A percentile compares a stretch with the other conserved stretches of the same genome.
Evolutionary conservation across 2,888 invertebrate genomes (phyloP).

Genomic region (Tolmerus cingulatus): DNA sequence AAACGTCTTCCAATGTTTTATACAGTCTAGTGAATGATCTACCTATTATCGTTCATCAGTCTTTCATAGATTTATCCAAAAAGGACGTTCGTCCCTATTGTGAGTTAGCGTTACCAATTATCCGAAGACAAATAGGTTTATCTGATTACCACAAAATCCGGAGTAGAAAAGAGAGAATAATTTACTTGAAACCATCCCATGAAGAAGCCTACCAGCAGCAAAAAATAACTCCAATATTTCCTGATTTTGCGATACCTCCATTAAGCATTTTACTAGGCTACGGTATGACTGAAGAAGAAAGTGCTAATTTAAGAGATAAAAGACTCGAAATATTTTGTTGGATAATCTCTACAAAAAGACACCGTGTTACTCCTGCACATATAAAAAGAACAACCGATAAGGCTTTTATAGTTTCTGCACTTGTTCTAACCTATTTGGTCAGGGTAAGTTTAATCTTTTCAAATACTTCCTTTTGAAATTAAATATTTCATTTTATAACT

Average conservation of each 20-base stretch:
- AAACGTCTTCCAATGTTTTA: conserved; percentile 27
- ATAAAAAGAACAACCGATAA: conserved; percentile 8
- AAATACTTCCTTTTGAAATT: not conserved
- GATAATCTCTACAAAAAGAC: conserved; percentile 20
- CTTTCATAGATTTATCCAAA: conserved; percentile 44
- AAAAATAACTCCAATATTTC: conserved; percentile 41
- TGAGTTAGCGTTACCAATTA: conserved; percentile 42
- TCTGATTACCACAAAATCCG: conserved; percentile 7
- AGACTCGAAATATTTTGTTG: conserved; percentile 36
- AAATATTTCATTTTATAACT: not conserved
- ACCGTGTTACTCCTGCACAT: not conserved
- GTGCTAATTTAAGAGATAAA: not conserved
- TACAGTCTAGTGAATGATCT: conserved; percentile 33
- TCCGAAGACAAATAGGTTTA: conserved; percentile 43
- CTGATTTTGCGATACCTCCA: conserved; percentile 20
- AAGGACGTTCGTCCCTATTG: conserved; percentile 28
- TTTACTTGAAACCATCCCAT: conserved; percentile 43
- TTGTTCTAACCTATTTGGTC: conserved; percentile 37
- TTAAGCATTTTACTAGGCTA: conserved; percentile 27
- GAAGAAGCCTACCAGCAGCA: conserved; percentile 38
- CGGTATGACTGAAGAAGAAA: not conserved
- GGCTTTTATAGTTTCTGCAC: conserved; percentile 30
- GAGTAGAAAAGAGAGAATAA: not conserved
- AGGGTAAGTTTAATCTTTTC: conserved; percentile 13
- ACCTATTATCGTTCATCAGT: conserved; percentile 27